These are phyloP conservation scores for Trichopria drosophilae DNA, from an alignment of 2,888 invertebrate species.

Conservation along the genomic window DNA sequence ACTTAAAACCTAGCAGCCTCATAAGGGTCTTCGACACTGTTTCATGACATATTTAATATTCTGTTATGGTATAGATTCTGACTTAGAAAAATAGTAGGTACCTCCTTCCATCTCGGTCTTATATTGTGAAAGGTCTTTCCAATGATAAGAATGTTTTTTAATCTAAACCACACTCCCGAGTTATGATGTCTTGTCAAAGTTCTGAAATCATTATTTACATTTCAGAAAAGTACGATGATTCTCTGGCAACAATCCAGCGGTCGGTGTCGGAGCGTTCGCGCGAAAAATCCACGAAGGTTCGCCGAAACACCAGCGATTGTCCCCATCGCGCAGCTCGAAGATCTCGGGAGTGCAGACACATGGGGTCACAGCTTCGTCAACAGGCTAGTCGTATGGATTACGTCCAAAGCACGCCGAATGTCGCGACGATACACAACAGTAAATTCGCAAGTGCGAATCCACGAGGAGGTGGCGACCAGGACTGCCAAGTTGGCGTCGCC, in stretches of 20 bases:
- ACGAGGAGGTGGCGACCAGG: constrained; percentile 47
- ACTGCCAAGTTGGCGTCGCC: constrained; percentile 32
- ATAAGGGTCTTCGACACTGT: no score
- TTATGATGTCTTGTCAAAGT: no score
- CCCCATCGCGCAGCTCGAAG: constrained; percentile 45
- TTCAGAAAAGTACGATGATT: constrained; percentile 52
- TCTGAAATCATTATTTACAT: constrained; percentile 11
- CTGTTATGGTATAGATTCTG: no score
- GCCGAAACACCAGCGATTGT: constrained; percentile 43
- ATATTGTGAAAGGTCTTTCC: no score
- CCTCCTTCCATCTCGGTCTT: no score
- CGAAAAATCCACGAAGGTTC: constrained; percentile 47
- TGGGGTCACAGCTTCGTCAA: constrained; percentile 50
- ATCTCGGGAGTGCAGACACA: constrained; percentile 47
- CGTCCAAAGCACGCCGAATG: constrained; percentile 67
- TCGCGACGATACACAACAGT: constrained; percentile 61
- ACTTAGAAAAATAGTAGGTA: no score
- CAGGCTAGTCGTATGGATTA: constrained; percentile 58
- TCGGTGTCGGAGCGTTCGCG: constrained; percentile 60
- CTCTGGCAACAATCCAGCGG: constrained; percentile 56
- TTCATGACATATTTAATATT: no score
- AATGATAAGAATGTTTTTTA: no score
- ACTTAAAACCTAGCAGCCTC: no score
- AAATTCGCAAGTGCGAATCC: constrained; percentile 62
- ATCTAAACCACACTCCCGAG: no score